These are phyloP conservation scores for Cecidostiba fungosa DNA, from an alignment of 2,888 invertebrate genomes.

Conservation along the genomic window DNA sequence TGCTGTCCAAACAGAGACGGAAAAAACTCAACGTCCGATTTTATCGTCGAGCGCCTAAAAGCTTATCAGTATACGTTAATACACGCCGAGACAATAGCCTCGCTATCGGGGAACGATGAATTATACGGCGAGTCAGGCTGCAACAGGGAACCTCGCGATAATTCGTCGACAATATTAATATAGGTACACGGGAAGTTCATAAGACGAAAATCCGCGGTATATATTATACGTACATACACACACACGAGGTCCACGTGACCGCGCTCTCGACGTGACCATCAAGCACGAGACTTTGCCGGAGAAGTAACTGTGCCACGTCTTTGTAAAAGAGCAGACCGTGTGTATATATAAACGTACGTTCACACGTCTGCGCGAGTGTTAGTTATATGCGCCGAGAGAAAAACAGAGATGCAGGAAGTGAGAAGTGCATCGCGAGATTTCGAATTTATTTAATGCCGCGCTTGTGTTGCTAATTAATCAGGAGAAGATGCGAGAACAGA, in stretches of 20 bases:
- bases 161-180: slow-evolving; percentile 4
- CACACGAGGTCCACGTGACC: background rate
- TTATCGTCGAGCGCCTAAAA: background rate
- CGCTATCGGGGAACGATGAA: background rate
- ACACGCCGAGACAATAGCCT: background rate
- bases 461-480: background rate
- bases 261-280: background rate
- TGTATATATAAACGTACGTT: background rate
- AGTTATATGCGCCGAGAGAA: background rate
- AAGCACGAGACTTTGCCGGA: background rate
- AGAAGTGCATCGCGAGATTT: background rate
- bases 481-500: background rate
- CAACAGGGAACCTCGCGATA: background rate
- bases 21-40: background rate
- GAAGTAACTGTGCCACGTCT: slow-evolving; percentile 39
- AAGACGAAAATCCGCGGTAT: background rate
- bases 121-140: background rate
- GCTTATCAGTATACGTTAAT: background rate
- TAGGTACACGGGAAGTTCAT: background rate
- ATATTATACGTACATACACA: background rate
- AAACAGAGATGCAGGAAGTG: slow-evolving; percentile 20
- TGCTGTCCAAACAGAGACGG: background rate
- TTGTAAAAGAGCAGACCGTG: background rate
- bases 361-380: background rate
- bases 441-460: background rate